Conservation (phyloP, 2,113 vertebrate species). For the Triplophysa dalaica region DNA sequence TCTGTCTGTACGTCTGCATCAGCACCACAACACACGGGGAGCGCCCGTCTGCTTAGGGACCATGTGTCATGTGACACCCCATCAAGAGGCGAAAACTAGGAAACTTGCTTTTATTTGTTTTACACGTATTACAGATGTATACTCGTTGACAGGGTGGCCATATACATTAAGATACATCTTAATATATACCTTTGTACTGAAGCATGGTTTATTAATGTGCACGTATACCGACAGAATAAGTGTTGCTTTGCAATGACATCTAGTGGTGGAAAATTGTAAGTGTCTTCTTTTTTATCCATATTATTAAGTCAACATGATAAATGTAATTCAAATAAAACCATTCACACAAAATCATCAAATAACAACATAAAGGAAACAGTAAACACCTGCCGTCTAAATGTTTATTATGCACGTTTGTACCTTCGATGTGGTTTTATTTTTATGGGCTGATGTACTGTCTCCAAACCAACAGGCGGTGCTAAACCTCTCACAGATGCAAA, state of each 20-base stretch:
- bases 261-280: slow-evolving; percentile 50
- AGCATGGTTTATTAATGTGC: neutral
- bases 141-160: too few relatives aligned
- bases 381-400: too few relatives aligned
- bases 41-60: slow-evolving; percentile 66
- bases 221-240: slow-evolving; percentile 24
- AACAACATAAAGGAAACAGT: neutral
- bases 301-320: neutral
- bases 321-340: neutral
- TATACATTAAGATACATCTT: neutral
- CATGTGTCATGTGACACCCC: slow-evolving; percentile 74
- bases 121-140: neutral
- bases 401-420: too few relatives aligned
- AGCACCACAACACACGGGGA: slow-evolving; percentile 60
- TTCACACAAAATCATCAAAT: neutral
- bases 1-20: slow-evolving; percentile 55
- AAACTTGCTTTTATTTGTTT: neutral
- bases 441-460: slow-evolving; percentile 37
- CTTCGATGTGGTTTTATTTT: neutral
- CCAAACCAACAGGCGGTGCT: slow-evolving; percentile 72
- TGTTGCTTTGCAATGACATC: slow-evolving; percentile 58
- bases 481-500: slow-evolving; percentile 45
- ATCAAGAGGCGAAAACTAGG: slow-evolving; percentile 2
- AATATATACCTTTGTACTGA: neutral
- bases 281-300: neutral